Percentiles rank a stretch among this genome's conserved stretches.
These are phyloP conservation scores for Microplitis manilae DNA, from an alignment of 2,888 invertebrate species.

Conservation along the genomic window DNA sequence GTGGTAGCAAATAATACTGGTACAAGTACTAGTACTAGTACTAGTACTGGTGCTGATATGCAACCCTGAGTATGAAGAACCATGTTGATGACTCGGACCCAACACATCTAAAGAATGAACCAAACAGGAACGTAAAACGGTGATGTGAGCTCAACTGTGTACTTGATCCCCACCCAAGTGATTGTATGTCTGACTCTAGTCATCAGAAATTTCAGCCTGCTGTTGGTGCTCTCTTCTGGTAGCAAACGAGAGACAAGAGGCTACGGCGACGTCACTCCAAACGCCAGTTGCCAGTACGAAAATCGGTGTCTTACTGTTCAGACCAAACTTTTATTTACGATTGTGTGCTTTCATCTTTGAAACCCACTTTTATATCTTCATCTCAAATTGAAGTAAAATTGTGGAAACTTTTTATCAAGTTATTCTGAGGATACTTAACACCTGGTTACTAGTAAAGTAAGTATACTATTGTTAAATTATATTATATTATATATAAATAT, in stretches of 20 bases:
- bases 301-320: slow-evolving; percentile 30
- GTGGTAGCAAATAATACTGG: too few relatives aligned
- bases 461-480: background rate
- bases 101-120: background rate
- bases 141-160: slow-evolving; percentile 13
- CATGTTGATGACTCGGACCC: background rate
- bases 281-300: slow-evolving; percentile 37
- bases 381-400: background rate
- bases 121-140: background rate
- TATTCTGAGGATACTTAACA: background rate
- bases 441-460: background rate
- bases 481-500: too few relatives aligned
- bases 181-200: background rate
- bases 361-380: background rate
- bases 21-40: too few relatives aligned
- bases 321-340: background rate
- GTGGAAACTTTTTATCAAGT: background rate
- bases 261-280: slow-evolving; percentile 10
- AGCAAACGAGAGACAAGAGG: slow-evolving; percentile 28
- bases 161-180: background rate
- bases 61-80: too few relatives aligned
- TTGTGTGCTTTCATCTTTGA: too few relatives aligned
- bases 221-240: slow-evolving; percentile 20
- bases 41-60: too few relatives aligned
- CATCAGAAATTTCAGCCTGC: background rate